Base-by-base conservation (phyloP, 2,797 vertebrate genomes). In the Corythornis leucogaster region DNA sequence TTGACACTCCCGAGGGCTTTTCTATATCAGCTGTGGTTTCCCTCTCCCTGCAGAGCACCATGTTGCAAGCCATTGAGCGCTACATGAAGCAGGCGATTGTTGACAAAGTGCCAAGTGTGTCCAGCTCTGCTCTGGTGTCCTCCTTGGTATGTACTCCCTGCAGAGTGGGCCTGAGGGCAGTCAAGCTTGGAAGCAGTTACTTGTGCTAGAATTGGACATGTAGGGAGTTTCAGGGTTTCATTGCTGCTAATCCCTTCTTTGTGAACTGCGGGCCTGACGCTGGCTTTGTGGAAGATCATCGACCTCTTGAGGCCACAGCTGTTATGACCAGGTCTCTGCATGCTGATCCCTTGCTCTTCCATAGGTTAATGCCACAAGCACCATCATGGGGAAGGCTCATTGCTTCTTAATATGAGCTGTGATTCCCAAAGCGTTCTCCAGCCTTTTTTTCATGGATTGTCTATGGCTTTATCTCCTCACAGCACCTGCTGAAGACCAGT, bases 41-140 rank as follows among this genome's bases (percentile, higher is more conserved):
- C 12, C 6, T 93, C 40, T 96, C 43, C 66, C 45, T 67, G 12
- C 95, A 98, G 98, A 98, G 97, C 58, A 98, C 98, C 77, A 98
- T 98, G 98, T 81, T 98, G 76, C 98, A 98, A 92, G 98, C 98
- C 48, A 98, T 98, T 0, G 98, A 98, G 80, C 98, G 98, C 82
- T 98, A 98, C 84, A 98, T 98, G 98, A 98, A 98, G 81, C 98
- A 98, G 85, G 98, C 98, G 0, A 98, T 98, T 6, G 98, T 98
- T 84, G 98, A 98, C 95, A 98, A 98, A 89, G 97, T 98, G 82
- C 96, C 98, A 66, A 98, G 98, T 2, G 98, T 98, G 38, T 98
- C 98, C 96, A 98, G 98, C 95, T 98, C 98, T 55, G 98, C 98
- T 54, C 95, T 98, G 1, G 97, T 98, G 91, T 98, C 98, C 20